Conservation (phyloP, 2,113 vertebrate genomes). For the Gallinago paraguaiae region DNA sequence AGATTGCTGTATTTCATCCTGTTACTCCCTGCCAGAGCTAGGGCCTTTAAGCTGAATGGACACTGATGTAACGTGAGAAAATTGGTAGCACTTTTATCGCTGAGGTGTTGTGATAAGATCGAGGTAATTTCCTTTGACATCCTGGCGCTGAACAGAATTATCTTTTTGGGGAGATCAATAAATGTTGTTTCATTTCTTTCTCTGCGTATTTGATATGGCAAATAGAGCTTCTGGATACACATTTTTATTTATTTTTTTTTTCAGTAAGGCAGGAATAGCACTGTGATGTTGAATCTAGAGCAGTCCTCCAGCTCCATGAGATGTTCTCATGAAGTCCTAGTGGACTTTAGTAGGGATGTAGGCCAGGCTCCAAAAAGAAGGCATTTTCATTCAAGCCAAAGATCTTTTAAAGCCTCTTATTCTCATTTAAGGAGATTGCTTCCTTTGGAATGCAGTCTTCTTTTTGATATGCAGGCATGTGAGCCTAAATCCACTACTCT, state of each 20-base stretch:
- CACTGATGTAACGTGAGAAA: not conserved
- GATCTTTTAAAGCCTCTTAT: constrained; percentile 45
- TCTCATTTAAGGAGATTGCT: constrained; percentile 20
- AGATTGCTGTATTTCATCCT: not conserved
- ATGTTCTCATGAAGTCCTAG: not conserved
- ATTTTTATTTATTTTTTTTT: not conserved
- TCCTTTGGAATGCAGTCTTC: constrained; percentile 30
- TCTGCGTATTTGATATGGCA: not conserved
- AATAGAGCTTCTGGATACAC: not conserved
- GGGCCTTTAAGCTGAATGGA: not conserved
- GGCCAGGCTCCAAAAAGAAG: constrained; percentile 16
- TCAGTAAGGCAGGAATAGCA: not conserved
- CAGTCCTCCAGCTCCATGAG: not conserved
- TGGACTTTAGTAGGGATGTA: not conserved
- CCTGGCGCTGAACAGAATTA: not conserved
- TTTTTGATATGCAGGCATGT: constrained; percentile 23
- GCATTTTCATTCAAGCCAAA: not conserved
- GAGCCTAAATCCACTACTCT: constrained; percentile 20
- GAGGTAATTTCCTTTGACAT: not conserved
- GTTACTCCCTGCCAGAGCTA: not conserved
- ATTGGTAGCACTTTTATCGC: not conserved
- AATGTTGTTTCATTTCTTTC: not conserved
- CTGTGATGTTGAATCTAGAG: not conserved
- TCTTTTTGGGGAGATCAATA: not conserved
- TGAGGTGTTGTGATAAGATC: not conserved